Percentiles rank a stretch among this genome's conserved stretches.
phyloP scores from a whole-genome alignment of 2,113 vertebrate species.

The Onychostruthus taczanowskii region DNA sequence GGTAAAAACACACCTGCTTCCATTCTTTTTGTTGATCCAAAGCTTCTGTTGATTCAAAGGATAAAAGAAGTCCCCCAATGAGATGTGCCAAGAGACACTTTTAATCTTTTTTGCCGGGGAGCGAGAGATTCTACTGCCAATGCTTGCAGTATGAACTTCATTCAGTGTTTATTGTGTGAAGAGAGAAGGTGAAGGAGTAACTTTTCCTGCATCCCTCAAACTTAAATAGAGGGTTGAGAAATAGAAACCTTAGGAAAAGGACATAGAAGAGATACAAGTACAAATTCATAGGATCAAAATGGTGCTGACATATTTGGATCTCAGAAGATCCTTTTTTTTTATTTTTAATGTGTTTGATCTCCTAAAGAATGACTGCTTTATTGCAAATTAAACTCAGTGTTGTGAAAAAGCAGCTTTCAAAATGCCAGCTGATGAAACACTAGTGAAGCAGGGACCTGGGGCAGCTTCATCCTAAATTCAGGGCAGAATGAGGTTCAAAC shows the following conservation, averaged over 20 bases:
- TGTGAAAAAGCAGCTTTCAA: background rate
- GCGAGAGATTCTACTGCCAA: background rate
- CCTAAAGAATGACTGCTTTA: background rate
- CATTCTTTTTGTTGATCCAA: slow-evolving; percentile 25
- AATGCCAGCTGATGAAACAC: background rate
- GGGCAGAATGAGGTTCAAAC: background rate
- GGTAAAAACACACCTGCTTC: slow-evolving; percentile 30
- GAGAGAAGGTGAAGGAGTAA: background rate
- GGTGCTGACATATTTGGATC: background rate
- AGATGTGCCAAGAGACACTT: slow-evolving; percentile 33
- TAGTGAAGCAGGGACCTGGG: background rate
- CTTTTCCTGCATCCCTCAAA: background rate
- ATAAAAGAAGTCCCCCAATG: slow-evolving; percentile 34
- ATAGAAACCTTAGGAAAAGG: background rate
- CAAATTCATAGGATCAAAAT: background rate
- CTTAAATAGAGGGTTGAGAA: background rate
- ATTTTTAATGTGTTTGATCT: background rate
- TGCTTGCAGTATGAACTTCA: background rate
- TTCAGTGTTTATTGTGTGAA: slow-evolving; percentile 21
- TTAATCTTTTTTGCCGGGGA: slow-evolving; percentile 28
- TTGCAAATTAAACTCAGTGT: background rate
- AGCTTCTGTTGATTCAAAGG: slow-evolving; percentile 29
- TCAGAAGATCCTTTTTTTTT: background rate
- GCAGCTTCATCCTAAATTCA: background rate
- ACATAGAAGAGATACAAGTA: background rate